phyloP scores from a whole-genome alignment of 1,140 invertebrate genomes.

The Telenomus remus region DNA sequence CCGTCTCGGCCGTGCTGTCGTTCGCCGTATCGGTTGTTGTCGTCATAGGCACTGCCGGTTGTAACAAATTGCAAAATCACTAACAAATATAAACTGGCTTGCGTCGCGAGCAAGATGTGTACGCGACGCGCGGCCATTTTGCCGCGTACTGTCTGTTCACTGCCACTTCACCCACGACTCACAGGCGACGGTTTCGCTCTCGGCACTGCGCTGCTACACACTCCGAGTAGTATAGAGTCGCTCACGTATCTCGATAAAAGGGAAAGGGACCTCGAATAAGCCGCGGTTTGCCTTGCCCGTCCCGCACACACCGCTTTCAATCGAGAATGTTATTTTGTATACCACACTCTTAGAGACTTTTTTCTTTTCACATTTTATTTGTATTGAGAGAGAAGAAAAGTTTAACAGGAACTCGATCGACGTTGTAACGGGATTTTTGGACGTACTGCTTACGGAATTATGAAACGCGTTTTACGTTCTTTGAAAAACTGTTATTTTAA shows the following conservation, averaged over 20 bases:
- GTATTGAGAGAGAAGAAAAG: too few species aligned
- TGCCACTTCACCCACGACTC: constrained; percentile 11
- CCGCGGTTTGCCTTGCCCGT: background rate
- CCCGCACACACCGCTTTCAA: too few species aligned
- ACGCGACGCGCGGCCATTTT: constrained; percentile 59
- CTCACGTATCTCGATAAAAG: constrained; percentile 19
- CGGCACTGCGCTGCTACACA: constrained; percentile 3
- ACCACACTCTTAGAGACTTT: too few species aligned
- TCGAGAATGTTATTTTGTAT: background rate
- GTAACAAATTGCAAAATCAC: background rate
- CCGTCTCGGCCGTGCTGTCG: constrained; percentile 67
- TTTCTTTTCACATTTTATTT: too few species aligned
- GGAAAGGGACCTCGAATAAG: constrained; percentile 29
- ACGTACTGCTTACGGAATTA: too few species aligned
- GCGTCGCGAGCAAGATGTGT: constrained; percentile 52
- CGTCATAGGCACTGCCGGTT: constrained; percentile 17
- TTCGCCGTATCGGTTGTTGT: constrained; percentile 56
- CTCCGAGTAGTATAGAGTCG: constrained; percentile 10
- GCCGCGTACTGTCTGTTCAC: constrained; percentile 30
- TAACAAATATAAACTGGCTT: constrained; percentile 37
- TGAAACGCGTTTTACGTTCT: too few species aligned
- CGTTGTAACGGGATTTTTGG: too few species aligned
- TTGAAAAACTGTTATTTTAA: too few species aligned
- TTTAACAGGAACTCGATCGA: too few species aligned
- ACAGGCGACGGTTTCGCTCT: constrained; percentile 5